Evolutionary conservation across 2,888 invertebrate genomes (phyloP).

Genomic region (Pseudococcus jackbeardsleyi): DNA sequence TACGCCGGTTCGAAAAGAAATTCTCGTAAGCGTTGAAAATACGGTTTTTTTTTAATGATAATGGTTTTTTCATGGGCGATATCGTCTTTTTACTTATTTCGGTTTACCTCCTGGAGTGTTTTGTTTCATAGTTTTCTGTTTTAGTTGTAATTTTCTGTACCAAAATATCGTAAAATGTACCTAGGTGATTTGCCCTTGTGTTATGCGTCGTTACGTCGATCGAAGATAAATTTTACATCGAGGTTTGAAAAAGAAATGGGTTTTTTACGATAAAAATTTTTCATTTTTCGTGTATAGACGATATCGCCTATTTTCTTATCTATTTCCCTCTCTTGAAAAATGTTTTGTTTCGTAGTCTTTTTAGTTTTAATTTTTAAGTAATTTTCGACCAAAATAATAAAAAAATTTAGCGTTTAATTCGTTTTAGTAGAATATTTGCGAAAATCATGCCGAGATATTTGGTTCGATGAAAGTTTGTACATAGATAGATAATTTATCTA

Average conservation of each 20-base stretch:
- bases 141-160: neutral
- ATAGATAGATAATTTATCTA: constrained; percentile 1
- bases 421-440: neutral
- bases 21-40: neutral
- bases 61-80: neutral
- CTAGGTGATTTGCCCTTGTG: no score
- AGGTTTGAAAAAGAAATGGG: no score
- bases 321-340: no score
- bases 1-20: neutral
- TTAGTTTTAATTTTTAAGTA: no score
- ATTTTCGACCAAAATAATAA: neutral
- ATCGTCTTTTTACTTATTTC: neutral
- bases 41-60: neutral
- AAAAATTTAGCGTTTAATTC: neutral
- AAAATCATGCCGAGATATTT: neutral
- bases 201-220: no score
- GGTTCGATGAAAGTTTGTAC: neutral
- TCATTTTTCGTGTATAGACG: no score
- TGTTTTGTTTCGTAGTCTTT: no score
- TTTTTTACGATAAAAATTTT: no score
- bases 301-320: no score
- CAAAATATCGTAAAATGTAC: neutral
- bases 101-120: neutral
- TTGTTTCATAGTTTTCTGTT: neutral
- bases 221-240: no score